A percentile compares a stretch with the other conserved stretches of the same genome.
Evolutionary conservation across 2,797 vertebrate genomes (phyloP).

Genomic region (Crypturellus tataupa): DNA sequence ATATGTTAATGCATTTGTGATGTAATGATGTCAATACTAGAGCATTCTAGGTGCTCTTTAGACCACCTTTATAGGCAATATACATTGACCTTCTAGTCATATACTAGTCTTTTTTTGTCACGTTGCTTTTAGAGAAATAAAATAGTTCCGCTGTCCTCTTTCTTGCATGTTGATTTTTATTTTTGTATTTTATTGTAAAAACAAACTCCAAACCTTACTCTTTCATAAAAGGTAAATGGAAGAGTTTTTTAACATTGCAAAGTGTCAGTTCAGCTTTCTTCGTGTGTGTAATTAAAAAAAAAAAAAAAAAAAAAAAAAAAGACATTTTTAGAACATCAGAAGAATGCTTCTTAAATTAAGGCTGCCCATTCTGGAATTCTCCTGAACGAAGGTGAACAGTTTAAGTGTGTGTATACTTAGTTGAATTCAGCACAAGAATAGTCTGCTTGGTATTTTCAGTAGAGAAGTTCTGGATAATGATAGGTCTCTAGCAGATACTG

Average conservation of each 20-base stretch:
- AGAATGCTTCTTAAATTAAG: not conserved
- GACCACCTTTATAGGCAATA: not conserved
- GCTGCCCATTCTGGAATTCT: not conserved
- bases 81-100: not conserved
- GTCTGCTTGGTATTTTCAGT: not conserved
- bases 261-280: not conserved
- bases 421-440: not conserved
- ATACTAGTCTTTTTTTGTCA: not conserved
- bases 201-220: not conserved
- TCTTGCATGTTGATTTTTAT: not conserved
- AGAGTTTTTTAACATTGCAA: not conserved
- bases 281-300: not conserved
- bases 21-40: not conserved
- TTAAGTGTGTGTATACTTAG: not conserved
- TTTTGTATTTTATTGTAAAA: not conserved
- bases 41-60: not conserved
- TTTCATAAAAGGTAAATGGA: not conserved
- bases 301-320: not conserved
- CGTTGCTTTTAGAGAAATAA: not conserved
- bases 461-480: too few species aligned
- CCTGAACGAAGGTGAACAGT: not conserved
- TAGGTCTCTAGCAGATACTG: not conserved
- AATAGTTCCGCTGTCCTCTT: not conserved
- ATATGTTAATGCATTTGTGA: not conserved
- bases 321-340: not conserved